These are phyloP conservation scores for Leucopsar rothschildi DNA, from an alignment of 2,113 vertebrate species.

Conservation along the genomic window DNA sequence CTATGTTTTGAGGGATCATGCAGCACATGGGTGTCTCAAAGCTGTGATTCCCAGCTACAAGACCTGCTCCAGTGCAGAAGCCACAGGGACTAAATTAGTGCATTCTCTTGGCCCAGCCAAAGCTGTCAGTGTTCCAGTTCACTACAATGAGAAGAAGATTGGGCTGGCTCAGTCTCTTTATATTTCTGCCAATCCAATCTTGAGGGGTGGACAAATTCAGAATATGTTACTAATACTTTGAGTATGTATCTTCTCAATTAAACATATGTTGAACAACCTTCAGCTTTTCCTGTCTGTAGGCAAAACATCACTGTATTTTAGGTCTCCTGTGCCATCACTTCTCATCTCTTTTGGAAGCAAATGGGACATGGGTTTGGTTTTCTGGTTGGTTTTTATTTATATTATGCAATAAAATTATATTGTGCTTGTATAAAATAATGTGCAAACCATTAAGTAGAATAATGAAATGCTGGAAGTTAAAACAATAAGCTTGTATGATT, in stretches of 20 bases:
- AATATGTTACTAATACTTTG: background rate
- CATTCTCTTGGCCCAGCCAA: background rate
- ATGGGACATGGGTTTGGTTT: background rate
- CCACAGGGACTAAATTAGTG: background rate
- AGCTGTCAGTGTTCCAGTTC: background rate
- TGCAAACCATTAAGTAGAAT: slow-evolving; percentile 46
- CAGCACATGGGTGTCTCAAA: background rate
- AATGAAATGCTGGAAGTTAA: slow-evolving; percentile 50
- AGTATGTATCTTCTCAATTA: background rate
- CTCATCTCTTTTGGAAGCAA: slow-evolving; percentile 3
- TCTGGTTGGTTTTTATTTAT: background rate
- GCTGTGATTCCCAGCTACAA: background rate
- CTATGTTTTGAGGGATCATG: background rate
- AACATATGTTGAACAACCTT: background rate
- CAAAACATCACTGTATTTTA: background rate
- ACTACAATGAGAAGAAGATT: background rate
- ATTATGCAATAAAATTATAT: background rate
- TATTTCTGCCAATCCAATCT: background rate
- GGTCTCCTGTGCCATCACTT: background rate
- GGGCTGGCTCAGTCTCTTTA: background rate
- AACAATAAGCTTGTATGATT: slow-evolving; percentile 47
- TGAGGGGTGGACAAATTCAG: background rate
- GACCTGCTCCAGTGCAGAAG: background rate
- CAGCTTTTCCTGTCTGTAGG: background rate
- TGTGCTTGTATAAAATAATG: slow-evolving; percentile 39